Evolutionary conservation across 1,140 invertebrate genomes (phyloP), one percentile per base, ranked within the genome.

Genomic region (Neodiprion lecontei): DNA sequence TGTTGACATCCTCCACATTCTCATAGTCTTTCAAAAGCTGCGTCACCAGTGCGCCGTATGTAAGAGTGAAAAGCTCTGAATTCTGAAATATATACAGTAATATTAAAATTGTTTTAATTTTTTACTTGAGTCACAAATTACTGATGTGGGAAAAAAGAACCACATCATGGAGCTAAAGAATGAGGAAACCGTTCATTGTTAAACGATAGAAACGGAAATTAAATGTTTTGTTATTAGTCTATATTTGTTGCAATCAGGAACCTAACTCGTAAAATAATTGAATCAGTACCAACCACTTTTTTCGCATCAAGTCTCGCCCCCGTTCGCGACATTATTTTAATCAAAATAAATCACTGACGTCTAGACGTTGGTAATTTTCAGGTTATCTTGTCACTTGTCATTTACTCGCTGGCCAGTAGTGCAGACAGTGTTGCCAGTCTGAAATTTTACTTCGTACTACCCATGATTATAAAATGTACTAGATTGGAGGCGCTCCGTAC

Each of bases 1-100:
- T 97, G 83, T 97, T 98, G 0, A 98, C 96, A 90, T 99, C 98
- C 69, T 99, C 98, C 28, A 96, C 92, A 89, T 98, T 98, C 86
- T 99, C 98, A 83, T 96, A 96, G 89, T 99, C 99, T 88, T 98
- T 97, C 17, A 99, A 87, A 84, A 99, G 93, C 89, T 99, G 98
- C 12, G 97, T 94, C 0, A 99, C 98, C 21, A 99, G 87, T 5
- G 98, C 96, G 67, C 99, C 99, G 89, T 99, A 99, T 5, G 98
- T 99, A 49, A 99, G 89, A 3, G 97, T 98, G 81, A 99, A 96
- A 66, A 99, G 89, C 86, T 99, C 98, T 9, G 97, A 97, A 91
- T 98, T 99, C 96, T 98, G 85, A 72, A 92, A 93, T 40, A 40
- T 40, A 82, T 69, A 83, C 78, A 81, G 79, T 69, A 77, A 76